These are phyloP conservation scores for Athalia rosae DNA, from an alignment of 2,888 invertebrate species.

Conservation along the genomic window DNA sequence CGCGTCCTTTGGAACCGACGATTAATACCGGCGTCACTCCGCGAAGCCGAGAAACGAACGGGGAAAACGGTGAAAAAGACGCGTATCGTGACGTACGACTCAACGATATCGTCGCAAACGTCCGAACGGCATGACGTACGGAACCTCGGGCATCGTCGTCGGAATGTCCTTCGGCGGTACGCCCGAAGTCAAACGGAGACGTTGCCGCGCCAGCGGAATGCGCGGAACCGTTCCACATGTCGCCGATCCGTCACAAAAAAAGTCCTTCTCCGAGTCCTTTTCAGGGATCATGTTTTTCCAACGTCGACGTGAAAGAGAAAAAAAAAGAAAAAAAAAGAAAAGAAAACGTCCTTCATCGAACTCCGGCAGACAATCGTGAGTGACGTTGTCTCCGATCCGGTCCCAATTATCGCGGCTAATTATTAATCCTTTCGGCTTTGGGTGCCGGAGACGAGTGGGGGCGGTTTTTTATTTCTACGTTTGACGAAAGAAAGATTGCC, in stretches of 20 bases:
- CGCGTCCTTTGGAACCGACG: neutral
- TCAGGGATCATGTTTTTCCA: no score
- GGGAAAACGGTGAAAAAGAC: neutral
- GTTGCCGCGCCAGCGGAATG: neutral
- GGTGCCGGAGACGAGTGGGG: no score
- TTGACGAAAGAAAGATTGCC: slow-evolving; percentile 9
- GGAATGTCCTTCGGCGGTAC: slow-evolving; percentile 3
- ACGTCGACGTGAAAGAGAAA: no score
- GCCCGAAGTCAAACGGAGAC: slow-evolving; percentile 25
- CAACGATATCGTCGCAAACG: neutral
- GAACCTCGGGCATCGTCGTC: neutral
- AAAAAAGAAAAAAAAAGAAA: no score
- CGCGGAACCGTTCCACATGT: neutral
- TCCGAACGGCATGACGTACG: neutral
- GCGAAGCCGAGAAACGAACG: no score
- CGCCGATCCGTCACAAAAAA: neutral
- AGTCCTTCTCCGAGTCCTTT: neutral
- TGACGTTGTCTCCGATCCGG: no score
- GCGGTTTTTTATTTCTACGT: no score
- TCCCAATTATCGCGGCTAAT: no score
- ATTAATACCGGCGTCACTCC: neutral
- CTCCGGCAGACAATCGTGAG: no score
- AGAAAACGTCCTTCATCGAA: no score
- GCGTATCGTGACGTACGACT: neutral
- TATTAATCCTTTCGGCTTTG: no score